Evolutionary conservation across 2,113 vertebrate species (phyloP), one percentile per base, ranked within the genome.

Genomic region (Seriola aureovittata): DNA sequence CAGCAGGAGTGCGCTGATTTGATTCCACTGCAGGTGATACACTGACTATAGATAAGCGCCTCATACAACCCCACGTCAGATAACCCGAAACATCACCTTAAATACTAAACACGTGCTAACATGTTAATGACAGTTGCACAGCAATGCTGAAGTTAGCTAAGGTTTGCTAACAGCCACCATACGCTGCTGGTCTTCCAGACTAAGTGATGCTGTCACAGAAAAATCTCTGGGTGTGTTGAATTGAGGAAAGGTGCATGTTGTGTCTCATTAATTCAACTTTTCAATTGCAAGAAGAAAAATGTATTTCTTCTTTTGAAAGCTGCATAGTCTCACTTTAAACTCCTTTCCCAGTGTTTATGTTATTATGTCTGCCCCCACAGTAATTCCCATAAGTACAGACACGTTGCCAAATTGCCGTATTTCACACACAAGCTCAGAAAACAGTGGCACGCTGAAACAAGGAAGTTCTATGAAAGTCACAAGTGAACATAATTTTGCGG

Each of bases 381-480:
- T 38, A 34, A 73, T 62, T 84, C 82, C 75, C 77, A 68, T 50
- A 70, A 77, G 74, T 21, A 2, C 77, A 38, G n/a, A 55, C 69
- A 29, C 70, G 0, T 50, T 75, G 71, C 82, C 84, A 80, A 78
- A 64, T 64, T 34, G 55, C 55, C 1, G 0, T 71, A 82, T 78
- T 85, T 88, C 71, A 78, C 78, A 76, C 71, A 63, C 38, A 48
- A 65, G 72, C 71, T 71, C 78, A 67, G 82, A 70, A 85, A 88
- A 87, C 77, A 65, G 86, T 84, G 85, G 80, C 86, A 72, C 69
- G 8, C 40, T 19, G 80, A 91, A 91, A 89, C 83, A 85, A 85
- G 69, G 62, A 75, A 75, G 80, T 82, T 78, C 70, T 86, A 50
- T 85, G 74, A 82, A 50, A 80, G 46, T 80, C 65, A 71, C 64